Evolutionary conservation across 1,140 invertebrate genomes (phyloP).

Genomic region (Aphidius gifuensis): DNA sequence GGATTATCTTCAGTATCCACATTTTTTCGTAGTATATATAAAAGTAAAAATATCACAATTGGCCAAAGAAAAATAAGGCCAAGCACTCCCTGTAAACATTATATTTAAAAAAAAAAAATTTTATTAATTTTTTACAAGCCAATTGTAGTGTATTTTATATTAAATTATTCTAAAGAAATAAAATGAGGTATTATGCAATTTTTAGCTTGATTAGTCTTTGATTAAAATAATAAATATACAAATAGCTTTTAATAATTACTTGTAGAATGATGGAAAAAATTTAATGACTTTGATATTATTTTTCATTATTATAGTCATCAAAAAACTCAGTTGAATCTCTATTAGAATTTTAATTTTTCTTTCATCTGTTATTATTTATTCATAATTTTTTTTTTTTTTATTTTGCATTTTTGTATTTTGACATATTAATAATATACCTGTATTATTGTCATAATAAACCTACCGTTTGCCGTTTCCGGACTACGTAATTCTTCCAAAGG

Average conservation of each 20-base stretch:
- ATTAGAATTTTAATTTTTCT: background rate
- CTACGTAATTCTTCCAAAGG: slow-evolving; percentile 63
- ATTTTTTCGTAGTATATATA: slow-evolving; percentile 58
- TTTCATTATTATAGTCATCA: too few species aligned
- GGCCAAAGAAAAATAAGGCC: slow-evolving; percentile 57
- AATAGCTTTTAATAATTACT: too few species aligned
- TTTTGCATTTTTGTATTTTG: background rate
- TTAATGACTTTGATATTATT: too few species aligned
- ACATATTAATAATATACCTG: background rate
- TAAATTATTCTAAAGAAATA: too few species aligned
- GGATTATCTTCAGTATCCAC: slow-evolving; percentile 56
- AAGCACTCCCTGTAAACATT: slow-evolving; percentile 54
- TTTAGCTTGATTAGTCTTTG: too few species aligned
- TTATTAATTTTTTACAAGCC: background rate
- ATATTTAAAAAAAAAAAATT: slow-evolving; percentile 7
- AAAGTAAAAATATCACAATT: slow-evolving; percentile 51
- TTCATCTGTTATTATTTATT: background rate
- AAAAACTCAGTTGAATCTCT: background rate
- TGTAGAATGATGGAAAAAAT: too few species aligned
- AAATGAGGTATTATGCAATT: too few species aligned
- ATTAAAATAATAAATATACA: too few species aligned
- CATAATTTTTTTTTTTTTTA: background rate
- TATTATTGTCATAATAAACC: slow-evolving; percentile 26
- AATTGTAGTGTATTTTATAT: too few species aligned
- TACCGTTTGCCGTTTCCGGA: slow-evolving; percentile 59